phyloP scores from a whole-genome alignment of 1,140 invertebrate species.

The Drosophila asahinai region DNA sequence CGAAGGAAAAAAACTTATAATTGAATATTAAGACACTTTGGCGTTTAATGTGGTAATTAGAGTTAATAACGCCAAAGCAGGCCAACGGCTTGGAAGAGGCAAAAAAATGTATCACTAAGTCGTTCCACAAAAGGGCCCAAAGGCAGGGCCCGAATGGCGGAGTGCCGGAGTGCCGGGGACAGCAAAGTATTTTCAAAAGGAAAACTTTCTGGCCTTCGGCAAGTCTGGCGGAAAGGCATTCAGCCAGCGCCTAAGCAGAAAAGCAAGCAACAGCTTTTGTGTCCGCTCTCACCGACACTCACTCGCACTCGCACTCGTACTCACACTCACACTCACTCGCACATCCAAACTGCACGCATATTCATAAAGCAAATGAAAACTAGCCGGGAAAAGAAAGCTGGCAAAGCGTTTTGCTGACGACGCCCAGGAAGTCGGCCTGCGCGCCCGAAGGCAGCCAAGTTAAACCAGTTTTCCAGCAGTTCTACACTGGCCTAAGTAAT shows the following conservation, averaged over 20 bases:
- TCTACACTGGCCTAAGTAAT: background rate
- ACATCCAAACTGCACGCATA: constrained; percentile 31
- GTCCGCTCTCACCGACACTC: constrained; percentile 33
- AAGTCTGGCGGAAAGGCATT: constrained; percentile 69
- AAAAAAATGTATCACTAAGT: constrained; percentile 47
- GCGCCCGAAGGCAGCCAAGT: constrained; percentile 28
- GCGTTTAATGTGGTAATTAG: constrained; percentile 81
- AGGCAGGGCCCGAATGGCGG: background rate
- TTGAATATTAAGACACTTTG: constrained; percentile 83
- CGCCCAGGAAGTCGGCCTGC: constrained; percentile 48
- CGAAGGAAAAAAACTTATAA: constrained; percentile 63
- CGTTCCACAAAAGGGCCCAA: constrained; percentile 48
- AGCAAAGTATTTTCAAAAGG: constrained; percentile 51
- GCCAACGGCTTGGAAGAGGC: constrained; percentile 63
- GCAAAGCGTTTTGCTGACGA: constrained; percentile 63
- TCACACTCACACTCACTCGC: background rate
- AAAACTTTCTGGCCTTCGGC: constrained; percentile 56
- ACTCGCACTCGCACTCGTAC: constrained; percentile 5
- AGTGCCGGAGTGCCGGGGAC: constrained; percentile 6
- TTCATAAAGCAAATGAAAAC: constrained; percentile 71
- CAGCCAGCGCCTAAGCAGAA: constrained; percentile 70
- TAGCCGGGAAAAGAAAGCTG: constrained; percentile 56
- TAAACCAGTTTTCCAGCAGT: constrained; percentile 19
- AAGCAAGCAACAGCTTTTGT: constrained; percentile 69
- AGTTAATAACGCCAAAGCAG: constrained; percentile 75